Conservation (phyloP, 1,140 invertebrate species). For the Mycetomoellerius zeteki region DNA sequence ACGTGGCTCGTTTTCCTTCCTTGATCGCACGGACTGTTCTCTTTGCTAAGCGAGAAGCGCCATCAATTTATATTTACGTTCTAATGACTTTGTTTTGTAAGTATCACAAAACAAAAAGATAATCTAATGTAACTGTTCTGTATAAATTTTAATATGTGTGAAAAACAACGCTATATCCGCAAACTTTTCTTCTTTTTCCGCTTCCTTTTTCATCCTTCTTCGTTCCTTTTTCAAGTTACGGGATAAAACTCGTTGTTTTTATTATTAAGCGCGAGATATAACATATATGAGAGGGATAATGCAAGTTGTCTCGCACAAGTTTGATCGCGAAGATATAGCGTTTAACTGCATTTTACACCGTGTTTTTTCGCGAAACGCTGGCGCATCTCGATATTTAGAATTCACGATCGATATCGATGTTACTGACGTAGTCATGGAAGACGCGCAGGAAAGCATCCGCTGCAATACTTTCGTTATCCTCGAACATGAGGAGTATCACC, state of each 20-base stretch:
- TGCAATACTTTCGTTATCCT: slow-evolving; percentile 43
- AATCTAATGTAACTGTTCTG: not conserved
- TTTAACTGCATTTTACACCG: not conserved
- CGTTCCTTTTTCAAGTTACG: not conserved
- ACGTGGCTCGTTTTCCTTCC: slow-evolving; percentile 24
- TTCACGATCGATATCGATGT: slow-evolving; percentile 49
- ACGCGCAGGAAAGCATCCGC: slow-evolving; percentile 26
- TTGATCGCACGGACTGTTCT: not conserved
- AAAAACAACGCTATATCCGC: not conserved
- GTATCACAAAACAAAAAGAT: not conserved
- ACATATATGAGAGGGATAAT: not conserved
- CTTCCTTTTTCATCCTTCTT: too few relatives aligned
- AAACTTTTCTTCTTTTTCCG: not conserved
- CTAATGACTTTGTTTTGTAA: slow-evolving; percentile 1
- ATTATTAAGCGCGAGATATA: not conserved
- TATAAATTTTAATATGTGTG: not conserved
- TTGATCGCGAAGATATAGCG: not conserved
- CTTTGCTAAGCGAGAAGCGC: not conserved
- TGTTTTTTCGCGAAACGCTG: not conserved
- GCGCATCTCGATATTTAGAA: slow-evolving; percentile 44
- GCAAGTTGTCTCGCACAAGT: not conserved
- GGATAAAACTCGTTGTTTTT: not conserved
- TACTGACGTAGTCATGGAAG: slow-evolving; percentile 28
- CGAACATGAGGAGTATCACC: slow-evolving; percentile 20
- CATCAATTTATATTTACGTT: slow-evolving; percentile 44